Evolutionary conservation across 1,140 invertebrate genomes (phyloP).

Genomic region (Cephus cinctus): DNA sequence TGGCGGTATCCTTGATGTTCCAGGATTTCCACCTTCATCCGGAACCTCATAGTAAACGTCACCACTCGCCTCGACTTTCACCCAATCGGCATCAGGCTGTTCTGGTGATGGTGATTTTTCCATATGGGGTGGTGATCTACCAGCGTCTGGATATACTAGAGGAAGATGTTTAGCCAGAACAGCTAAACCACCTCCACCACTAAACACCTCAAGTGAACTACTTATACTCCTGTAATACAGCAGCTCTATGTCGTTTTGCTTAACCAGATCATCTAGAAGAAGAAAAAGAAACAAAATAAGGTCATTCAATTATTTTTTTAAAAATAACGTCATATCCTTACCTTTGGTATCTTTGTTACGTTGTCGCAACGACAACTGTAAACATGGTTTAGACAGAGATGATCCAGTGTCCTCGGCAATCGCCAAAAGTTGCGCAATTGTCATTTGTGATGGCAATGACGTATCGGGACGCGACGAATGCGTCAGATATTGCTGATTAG

Average conservation of each 20-base stretch:
- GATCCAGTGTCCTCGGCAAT: constrained; percentile 59
- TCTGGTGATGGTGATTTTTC: constrained; percentile 59
- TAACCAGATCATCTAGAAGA: constrained; percentile 32
- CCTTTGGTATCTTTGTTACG: constrained; percentile 48
- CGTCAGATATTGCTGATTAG: constrained; percentile 51
- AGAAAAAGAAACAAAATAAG: not conserved
- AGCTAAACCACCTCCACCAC: constrained; percentile 81
- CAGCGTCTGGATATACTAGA: constrained; percentile 79
- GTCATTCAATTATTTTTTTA: not conserved
- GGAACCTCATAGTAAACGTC: constrained; percentile 72
- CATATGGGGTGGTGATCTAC: constrained; percentile 49
- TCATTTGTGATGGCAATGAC: constrained; percentile 59
- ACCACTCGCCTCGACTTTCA: constrained; percentile 71
- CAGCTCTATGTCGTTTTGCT: constrained; percentile 34
- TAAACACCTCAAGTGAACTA: constrained; percentile 79
- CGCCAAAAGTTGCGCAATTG: constrained; percentile 64
- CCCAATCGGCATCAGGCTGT: constrained; percentile 70
- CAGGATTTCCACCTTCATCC: constrained; percentile 53
- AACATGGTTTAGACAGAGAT: constrained; percentile 60
- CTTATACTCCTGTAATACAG: constrained; percentile 54
- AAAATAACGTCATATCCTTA: constrained; percentile 9
- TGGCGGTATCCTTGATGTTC: constrained; percentile 42
- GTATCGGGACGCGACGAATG: constrained; percentile 53
- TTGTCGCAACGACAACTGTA: constrained; percentile 49
- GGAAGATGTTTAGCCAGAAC: constrained; percentile 84